phyloP scores from a whole-genome alignment of 2,113 vertebrate genomes.

The Rhabdornis inornatus region DNA sequence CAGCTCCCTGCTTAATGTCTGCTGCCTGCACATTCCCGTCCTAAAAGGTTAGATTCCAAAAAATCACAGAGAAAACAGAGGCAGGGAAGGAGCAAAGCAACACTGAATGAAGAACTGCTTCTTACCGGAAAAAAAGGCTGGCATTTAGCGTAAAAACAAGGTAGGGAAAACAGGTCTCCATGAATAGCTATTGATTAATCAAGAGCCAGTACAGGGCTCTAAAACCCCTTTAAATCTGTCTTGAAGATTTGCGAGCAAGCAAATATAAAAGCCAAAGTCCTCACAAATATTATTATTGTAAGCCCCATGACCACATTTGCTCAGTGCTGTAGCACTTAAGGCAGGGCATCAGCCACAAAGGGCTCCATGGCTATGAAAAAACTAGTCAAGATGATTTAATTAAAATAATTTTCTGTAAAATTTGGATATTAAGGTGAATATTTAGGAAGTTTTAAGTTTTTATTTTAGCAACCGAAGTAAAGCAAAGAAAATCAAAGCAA shows the following conservation, averaged over 20 bases:
- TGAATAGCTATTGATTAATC: not conserved
- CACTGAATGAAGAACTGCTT: not conserved
- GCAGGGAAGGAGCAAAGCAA: not conserved
- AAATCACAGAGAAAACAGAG: not conserved
- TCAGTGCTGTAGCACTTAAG: not conserved
- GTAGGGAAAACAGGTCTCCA: not conserved
- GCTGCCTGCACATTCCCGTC: rapidly evolving
- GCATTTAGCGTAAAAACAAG: not conserved
- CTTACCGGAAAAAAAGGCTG: not conserved
- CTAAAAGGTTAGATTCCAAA: not conserved
- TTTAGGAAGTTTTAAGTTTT: not conserved
- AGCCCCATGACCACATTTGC: not conserved
- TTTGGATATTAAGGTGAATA: not conserved
- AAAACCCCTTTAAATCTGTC: not conserved
- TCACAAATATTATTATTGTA: not conserved
- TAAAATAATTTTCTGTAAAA: not conserved
- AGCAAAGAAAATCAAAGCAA: not conserved
- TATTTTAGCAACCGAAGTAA: not conserved
- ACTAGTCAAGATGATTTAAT: not conserved
- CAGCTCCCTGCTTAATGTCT: not conserved
- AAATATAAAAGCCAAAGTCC: not conserved
- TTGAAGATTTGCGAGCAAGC: not conserved
- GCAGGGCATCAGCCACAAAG: not conserved
- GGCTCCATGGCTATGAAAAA: not conserved
- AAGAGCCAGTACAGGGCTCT: not conserved